phyloP scores from a whole-genome alignment of 1,140 invertebrate genomes.

The Leptopilina clavipes region DNA sequence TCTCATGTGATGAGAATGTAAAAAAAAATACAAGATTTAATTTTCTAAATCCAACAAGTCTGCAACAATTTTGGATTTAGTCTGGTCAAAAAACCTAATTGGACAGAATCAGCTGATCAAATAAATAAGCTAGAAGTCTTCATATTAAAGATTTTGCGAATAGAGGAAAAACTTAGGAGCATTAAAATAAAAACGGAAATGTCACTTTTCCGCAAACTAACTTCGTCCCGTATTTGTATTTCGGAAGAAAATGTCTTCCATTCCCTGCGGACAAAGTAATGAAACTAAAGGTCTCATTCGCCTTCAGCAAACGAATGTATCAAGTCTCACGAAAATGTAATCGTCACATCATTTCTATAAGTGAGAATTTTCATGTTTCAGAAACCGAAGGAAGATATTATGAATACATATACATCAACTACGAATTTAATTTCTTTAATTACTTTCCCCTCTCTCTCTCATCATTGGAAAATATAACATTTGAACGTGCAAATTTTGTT shows the following conservation, averaged over 20 bases:
- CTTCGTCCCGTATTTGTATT: background rate
- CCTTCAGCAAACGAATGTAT: background rate
- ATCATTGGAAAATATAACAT: background rate
- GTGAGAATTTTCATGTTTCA: background rate
- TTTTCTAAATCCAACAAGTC: too few species aligned
- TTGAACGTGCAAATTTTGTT: background rate
- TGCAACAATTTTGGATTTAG: too few species aligned
- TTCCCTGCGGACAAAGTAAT: background rate
- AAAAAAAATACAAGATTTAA: too few species aligned
- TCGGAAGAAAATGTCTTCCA: slow-evolving; percentile 6
- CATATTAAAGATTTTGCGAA: too few species aligned
- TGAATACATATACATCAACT: background rate
- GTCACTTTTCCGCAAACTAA: background rate
- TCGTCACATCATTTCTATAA: background rate
- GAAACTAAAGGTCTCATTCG: slow-evolving; percentile 18
- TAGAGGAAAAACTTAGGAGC: too few species aligned
- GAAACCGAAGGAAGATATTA: background rate
- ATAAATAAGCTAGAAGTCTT: too few species aligned
- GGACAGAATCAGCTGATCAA: too few species aligned
- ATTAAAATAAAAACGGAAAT: too few species aligned
- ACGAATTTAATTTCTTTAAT: slow-evolving; percentile 16
- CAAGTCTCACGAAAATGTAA: slow-evolving; percentile 18
- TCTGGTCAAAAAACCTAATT: too few species aligned
- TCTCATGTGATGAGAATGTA: too few species aligned
- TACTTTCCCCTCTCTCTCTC: background rate